phyloP scores from a whole-genome alignment of 2,797 vertebrate species.

The Numenius phaeopus region DNA sequence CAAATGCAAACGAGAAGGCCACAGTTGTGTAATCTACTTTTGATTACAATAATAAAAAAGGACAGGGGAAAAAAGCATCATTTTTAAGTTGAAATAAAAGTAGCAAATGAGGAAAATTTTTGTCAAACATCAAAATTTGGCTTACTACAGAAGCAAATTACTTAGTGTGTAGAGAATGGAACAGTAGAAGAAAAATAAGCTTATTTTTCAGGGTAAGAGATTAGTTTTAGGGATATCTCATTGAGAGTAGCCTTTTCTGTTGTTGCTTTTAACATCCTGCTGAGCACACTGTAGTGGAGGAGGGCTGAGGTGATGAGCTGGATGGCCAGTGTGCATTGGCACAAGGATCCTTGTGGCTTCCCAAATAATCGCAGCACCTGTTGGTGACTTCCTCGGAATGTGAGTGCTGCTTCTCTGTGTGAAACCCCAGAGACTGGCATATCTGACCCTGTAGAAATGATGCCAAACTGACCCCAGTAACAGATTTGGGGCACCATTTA shows the following conservation, averaged over 20 bases:
- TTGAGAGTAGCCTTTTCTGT: not conserved
- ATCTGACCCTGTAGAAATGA: not conserved
- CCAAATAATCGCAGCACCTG: not conserved
- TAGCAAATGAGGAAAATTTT: not conserved
- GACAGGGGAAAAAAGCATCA: fast-evolving
- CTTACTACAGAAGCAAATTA: not conserved
- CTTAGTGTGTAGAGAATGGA: not conserved
- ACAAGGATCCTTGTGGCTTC: not conserved
- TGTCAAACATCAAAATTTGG: not conserved
- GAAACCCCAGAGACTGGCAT: not conserved
- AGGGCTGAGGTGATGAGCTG: not conserved
- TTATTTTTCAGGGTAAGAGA: not conserved
- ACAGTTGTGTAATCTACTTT: not conserved
- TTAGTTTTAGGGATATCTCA: not conserved
- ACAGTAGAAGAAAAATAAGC: not conserved
- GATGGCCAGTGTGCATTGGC: not conserved
- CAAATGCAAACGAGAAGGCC: not conserved
- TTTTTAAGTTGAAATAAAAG: not conserved
- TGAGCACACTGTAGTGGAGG: not conserved
- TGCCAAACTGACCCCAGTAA: not conserved
- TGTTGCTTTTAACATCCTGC: not conserved
- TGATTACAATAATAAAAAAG: not conserved
- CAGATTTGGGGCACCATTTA: not conserved
- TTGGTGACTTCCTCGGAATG: not conserved
- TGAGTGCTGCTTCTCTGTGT: not conserved